Evolutionary conservation across 2,113 vertebrate species (phyloP), one percentile per base, ranked within the genome.

Genomic region (Prunella fulvescens): DNA sequence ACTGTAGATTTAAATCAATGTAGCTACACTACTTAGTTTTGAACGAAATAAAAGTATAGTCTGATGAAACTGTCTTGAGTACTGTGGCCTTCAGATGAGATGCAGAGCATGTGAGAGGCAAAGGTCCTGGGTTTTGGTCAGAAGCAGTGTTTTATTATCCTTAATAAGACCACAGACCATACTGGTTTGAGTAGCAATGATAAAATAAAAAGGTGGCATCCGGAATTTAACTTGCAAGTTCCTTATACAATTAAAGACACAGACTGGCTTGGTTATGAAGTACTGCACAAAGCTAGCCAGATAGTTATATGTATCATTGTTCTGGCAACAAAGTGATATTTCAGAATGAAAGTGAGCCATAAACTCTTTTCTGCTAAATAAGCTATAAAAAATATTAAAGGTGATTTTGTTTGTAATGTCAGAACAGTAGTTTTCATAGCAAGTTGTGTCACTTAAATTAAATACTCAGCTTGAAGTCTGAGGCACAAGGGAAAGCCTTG

Each of bases 391-490:
- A 39, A 23, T 44, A 87, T 67, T 69, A 74, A 87, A 69, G 9
- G 4, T 79, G 54, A 48, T 94, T 85, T 87, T 88, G 13, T 90
- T 81, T 72, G 19, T 57, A 50, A 29, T 73, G 17, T 6, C 25
- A 79, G 45, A 79, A 40, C 12, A 60, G 17, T 51, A 57, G 23
- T 62, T 95, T 92, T 80, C 33, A 31, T 66, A 71, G 10, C 12
- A 79, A 81, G 42, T 61, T 90, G 20, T 44, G 7, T 45, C 72
- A 53, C 16, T 29, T 54, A 89, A 80, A 70, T 81, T 4, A 90
- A 95, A 81, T 65, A 70, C 37, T 84, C 82, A 70, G 3, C 24
- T 62, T 83, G 65, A 91, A 78, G 37, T 78, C 42, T 65, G 64
- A 86, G 31, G 15, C 72, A 89, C 0, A 0, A 90, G 26, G 47